Evolutionary conservation across 2,888 invertebrate genomes (phyloP), one percentile per base, ranked within the genome.

Genomic region (Helicoverpa assulta): DNA sequence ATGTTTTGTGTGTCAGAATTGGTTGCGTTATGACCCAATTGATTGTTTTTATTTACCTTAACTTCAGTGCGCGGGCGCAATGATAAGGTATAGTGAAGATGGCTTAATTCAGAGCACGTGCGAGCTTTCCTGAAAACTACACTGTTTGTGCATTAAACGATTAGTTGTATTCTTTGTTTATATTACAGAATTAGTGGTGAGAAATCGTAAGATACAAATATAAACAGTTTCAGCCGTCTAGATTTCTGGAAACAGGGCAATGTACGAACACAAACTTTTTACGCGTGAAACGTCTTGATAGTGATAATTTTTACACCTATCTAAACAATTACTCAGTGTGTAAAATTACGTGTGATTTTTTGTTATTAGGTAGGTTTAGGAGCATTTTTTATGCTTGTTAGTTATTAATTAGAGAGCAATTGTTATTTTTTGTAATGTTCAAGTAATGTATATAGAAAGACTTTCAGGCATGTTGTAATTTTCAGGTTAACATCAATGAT

Each of bases 41-140:
- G 64, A 77, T 70, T 78, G 59, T 74, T 55, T 78, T 82, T 88
- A 88, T 89, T 87, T 88, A 87, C 85, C 82, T 84, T 80, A 82
- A 74, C 77, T 74, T 84, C 64, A 59, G 14, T 19, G 80, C 83
- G 85, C 80, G 76, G 78, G 78, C 80, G 77, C 75, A 76, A 73
- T 81, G 85, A 85, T 85, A 86, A 85, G 76, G 63, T 71, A 69
- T 67, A 70, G 69, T 76, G 50, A 76, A 77, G 60, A 64, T 78
- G 64, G 59, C 61, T 70, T 76, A 62, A 82, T 76, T 79, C 56
- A 62, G 57, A 56, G 29, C 72, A 73, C 65, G 65, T 67, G 70
- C 69, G 68, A 74, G 73, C 73, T 84, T 77, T 69, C 37, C 16
- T 72, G 63, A 55, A 77, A 72, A 77, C 1, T 50, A 77, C 18